A percentile compares a stretch with the other conserved stretches of the same genome.
These are phyloP conservation scores for Aspidapion aeneum DNA, from an alignment of 2,888 invertebrate genomes.

Conservation along the genomic window DNA sequence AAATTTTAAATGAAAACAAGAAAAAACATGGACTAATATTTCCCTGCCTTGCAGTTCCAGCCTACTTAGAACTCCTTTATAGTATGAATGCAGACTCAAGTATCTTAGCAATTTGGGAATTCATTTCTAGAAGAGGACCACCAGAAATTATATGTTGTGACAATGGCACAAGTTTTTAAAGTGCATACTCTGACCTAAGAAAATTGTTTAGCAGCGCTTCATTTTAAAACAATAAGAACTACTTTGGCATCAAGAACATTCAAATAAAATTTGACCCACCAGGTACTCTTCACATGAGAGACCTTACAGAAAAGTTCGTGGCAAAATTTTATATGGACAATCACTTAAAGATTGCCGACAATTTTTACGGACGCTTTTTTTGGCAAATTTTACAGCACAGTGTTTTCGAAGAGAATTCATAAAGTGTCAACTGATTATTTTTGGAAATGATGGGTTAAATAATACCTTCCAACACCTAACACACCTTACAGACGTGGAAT, in stretches of 20 bases:
- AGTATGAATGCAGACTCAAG: not conserved
- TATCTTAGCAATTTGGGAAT: not conserved
- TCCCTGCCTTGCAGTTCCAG: not conserved
- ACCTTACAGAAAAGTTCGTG: not conserved
- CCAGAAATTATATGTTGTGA: not conserved
- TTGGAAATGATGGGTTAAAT: not conserved
- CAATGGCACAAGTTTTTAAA: not conserved
- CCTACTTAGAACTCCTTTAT: not conserved
- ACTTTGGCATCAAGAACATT: not conserved
- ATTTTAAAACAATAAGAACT: not conserved
- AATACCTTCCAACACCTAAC: not conserved
- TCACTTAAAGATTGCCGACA: not conserved
- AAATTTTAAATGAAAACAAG: conserved; percentile 4
- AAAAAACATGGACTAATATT: not conserved
- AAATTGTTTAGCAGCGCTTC: not conserved
- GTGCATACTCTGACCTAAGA: not conserved
- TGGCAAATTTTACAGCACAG: not conserved
- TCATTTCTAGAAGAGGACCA: not conserved
- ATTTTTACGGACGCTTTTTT: not conserved
- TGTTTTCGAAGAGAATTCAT: not conserved
- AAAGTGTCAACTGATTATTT: not conserved
- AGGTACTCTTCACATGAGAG: not conserved
- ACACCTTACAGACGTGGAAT: not conserved
- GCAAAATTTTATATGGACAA: not conserved
- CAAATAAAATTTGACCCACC: not conserved